Evolutionary conservation across 1,140 invertebrate species (phyloP), one percentile per base, ranked within the genome.

Genomic region (Eumeta japonica): DNA sequence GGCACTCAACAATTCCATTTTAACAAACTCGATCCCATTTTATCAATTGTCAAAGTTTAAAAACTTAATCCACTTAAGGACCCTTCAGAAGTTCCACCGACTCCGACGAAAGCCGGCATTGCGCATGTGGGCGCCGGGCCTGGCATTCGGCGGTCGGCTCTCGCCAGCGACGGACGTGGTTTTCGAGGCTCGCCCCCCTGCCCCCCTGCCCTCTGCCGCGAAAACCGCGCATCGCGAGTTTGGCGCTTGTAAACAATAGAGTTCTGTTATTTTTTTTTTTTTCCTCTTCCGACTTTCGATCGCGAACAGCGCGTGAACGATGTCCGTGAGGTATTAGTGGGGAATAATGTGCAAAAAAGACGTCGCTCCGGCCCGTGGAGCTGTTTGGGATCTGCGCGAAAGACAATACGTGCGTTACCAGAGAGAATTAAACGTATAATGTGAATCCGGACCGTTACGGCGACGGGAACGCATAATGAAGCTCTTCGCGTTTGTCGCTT

Each of bases 21-120:
- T 64, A 54, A 56, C 52, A 68, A 65, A 62, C 56, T 57, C 52
- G 51, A 62, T 65, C 58, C 57, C 55, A 58, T 66, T 66, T 63
- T 60, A 70, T 62, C 59, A 64, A 68, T 63, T 62, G 61, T 64
- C 55, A 59, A 67, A 70, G 58, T 70, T 70, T 70, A 62, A 68
- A 66, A 68, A 68, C 65, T 73, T 63, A 72, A 67, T 72, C 60
- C 62, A 64, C 60, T 63, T 70, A 60, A 62, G 63, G 60, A 59
- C 64, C 64, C 58, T 65, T 67, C 57, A 55, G 47, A 57, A 52
- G n/a, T n/a, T n/a, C n/a, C n/a, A n/a, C n/a, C n/a, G n/a, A n/a
- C n/a, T n/a, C n/a, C n/a, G n/a, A n/a, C n/a, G n/a, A 47, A 45
- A 51, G 49, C 41, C 41, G 38, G 47, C 46, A 66, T 37, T 70